Conservation (phyloP, 1,140 invertebrate species). For the Protaetia brevitarsis region DNA sequence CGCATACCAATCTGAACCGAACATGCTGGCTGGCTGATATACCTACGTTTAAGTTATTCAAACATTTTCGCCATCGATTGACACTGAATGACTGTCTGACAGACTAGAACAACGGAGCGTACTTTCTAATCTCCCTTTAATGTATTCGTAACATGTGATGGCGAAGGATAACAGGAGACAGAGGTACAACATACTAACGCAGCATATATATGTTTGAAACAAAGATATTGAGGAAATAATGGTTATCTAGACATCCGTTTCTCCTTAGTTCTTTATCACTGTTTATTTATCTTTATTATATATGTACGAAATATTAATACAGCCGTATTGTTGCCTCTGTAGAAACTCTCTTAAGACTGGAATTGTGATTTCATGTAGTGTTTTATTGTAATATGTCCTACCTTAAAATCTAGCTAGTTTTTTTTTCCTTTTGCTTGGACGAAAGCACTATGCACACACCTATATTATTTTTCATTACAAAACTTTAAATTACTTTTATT, state of each 20-base stretch:
- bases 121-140: conserved; percentile 14
- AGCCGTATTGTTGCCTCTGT: not conserved
- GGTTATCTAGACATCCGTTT: not conserved
- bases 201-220: not conserved
- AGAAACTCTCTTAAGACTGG: not conserved
- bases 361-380: not conserved
- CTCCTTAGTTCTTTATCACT: not conserved
- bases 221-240: not conserved
- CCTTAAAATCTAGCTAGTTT: too few species aligned
- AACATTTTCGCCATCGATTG: not conserved
- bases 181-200: not conserved
- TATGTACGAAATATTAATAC: not conserved
- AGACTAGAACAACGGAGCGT: not conserved
- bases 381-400: too few species aligned
- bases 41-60: not conserved
- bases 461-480: too few species aligned
- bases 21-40: not conserved
- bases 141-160: not conserved
- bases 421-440: too few species aligned
- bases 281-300: not conserved
- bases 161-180: not conserved
- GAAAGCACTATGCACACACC: too few species aligned
- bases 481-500: too few species aligned
- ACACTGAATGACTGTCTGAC: conserved; percentile 1
- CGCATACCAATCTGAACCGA: too few species aligned